Conservation (phyloP, 1,140 invertebrate genomes). For the Bradynema listronoti region DNA sequence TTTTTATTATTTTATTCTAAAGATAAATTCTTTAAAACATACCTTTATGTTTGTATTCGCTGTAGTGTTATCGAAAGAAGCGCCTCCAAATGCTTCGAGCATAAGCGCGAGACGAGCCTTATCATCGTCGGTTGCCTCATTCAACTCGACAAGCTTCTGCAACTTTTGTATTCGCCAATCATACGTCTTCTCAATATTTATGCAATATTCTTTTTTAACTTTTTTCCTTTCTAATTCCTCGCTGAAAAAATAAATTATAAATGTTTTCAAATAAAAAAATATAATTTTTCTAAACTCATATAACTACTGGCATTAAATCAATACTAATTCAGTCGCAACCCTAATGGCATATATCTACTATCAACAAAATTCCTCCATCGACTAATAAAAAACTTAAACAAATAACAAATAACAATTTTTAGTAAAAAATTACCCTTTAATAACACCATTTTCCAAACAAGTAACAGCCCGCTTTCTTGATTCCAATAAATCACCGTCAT, state of each 20-base stretch:
- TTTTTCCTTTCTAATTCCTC: conserved; percentile 14
- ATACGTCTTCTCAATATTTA: background rate
- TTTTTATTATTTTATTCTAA: too few species aligned
- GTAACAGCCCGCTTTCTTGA: too few species aligned
- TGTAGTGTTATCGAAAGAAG: background rate
- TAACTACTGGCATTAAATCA: background rate
- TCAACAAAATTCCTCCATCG: background rate
- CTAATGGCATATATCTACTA: background rate
- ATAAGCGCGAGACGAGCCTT: conserved; percentile 15
- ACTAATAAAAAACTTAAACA: conserved; percentile 1
- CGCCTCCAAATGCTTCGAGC: conserved; percentile 12
- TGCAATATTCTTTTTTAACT: conserved; percentile 12
- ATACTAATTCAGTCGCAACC: background rate
- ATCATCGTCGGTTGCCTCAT: conserved; percentile 10
- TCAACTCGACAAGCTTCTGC: conserved; percentile 9
- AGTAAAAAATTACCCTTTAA: background rate
- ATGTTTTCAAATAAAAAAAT: background rate
- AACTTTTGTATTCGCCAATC: conserved; percentile 17
- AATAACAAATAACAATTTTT: too few species aligned
- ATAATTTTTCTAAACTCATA: background rate
- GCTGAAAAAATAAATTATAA: background rate
- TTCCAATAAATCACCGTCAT: too few species aligned
- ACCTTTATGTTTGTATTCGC: too few species aligned
- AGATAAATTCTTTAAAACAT: too few species aligned
- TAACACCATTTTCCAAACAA: conserved; percentile 8